Evolutionary conservation across 2,113 vertebrate genomes (phyloP).

Genomic region (Oreochromis tanganicae): DNA sequence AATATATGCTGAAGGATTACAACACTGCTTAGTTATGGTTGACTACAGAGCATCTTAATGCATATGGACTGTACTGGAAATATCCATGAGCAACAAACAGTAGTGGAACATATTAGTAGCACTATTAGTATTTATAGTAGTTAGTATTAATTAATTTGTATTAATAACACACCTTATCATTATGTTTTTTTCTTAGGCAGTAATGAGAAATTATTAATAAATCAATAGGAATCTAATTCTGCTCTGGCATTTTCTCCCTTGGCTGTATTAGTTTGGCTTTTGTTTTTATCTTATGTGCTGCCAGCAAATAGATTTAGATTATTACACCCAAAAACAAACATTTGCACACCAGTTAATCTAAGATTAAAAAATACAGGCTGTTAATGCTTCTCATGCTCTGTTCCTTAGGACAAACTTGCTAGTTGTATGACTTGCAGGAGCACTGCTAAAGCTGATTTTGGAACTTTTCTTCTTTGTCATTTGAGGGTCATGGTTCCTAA

Average conservation of each 20-base stretch:
- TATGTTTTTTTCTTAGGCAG: not conserved
- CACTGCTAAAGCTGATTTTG: not conserved
- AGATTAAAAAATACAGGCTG: not conserved
- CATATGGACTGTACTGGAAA: not conserved
- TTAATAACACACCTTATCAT: not conserved
- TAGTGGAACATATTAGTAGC: not conserved
- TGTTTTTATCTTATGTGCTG: not conserved
- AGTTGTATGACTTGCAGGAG: not conserved
- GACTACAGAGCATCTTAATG: not conserved
- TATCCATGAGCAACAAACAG: not conserved
- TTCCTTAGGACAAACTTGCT: not conserved
- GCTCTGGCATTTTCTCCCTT: not conserved
- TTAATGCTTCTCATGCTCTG: not conserved
- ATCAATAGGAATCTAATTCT: not conserved
- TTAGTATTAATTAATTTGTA: not conserved
- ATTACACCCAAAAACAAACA: not conserved
- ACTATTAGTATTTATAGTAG: not conserved
- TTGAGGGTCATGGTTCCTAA: constrained; percentile 5
- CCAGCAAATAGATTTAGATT: not conserved
- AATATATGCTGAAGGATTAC: constrained; percentile 35
- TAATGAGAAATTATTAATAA: not conserved
- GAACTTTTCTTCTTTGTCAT: constrained; percentile 1
- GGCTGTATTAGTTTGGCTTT: not conserved
- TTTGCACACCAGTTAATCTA: not conserved
- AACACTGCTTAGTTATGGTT: constrained; percentile 16